A percentile compares a stretch with the other conserved stretches of the same genome.
Evolutionary conservation across 2,888 invertebrate genomes (phyloP).

Genomic region (Amiota mariae): DNA sequence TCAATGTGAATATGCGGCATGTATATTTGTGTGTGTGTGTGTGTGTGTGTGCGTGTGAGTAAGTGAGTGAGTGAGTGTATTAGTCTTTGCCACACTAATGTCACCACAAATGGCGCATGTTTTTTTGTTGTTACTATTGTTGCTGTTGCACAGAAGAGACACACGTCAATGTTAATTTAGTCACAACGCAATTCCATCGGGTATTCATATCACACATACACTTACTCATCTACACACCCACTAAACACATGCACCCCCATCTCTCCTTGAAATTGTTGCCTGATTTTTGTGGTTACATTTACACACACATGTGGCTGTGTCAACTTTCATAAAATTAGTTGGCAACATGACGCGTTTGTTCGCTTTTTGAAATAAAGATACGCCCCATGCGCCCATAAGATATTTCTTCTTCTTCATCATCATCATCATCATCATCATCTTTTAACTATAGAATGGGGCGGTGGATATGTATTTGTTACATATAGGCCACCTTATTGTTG

Average conservation of each 20-base stretch:
- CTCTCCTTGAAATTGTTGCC: slow-evolving; percentile 36
- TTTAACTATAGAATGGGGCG: neutral
- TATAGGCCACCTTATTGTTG: neutral
- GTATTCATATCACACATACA: slow-evolving; percentile 46
- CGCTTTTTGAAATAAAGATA: slow-evolving; percentile 38
- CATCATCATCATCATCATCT: no score
- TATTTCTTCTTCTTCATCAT: no score
- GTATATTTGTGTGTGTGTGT: no score
- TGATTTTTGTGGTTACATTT: slow-evolving; percentile 49
- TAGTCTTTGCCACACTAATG: slow-evolving; percentile 39
- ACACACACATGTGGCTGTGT: slow-evolving; percentile 67
- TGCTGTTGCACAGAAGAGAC: slow-evolving; percentile 9
- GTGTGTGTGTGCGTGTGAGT: neutral
- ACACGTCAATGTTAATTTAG: slow-evolving; percentile 70
- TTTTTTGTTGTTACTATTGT: no score
- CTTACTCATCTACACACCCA: slow-evolving; percentile 17
- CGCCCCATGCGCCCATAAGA: slow-evolving; percentile 55
- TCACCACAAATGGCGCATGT: slow-evolving; percentile 51
- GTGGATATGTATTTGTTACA: no score
- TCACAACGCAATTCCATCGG: slow-evolving; percentile 66
- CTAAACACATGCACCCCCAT: slow-evolving; percentile 28
- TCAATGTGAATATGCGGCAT: neutral
- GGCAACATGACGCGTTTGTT: slow-evolving; percentile 63
- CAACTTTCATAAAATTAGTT: slow-evolving; percentile 71
- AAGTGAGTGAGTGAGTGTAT: no score